Evolutionary conservation across 2,113 vertebrate species (phyloP).

Genomic region (Chinchilla lanigera): DNA sequence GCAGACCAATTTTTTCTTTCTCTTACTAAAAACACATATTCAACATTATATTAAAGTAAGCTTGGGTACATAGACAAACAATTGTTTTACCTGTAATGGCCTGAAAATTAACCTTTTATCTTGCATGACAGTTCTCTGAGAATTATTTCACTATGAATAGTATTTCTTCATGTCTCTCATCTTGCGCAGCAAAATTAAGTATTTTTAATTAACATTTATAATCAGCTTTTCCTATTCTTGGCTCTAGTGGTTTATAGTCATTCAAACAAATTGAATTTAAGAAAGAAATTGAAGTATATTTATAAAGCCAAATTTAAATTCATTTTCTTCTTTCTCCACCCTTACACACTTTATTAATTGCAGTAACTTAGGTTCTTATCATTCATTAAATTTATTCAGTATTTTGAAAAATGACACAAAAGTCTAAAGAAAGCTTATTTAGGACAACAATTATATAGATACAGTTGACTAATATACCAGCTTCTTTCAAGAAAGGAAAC

Average conservation of each 20-base stretch:
- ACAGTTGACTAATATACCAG: not conserved
- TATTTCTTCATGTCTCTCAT: conserved; percentile 61
- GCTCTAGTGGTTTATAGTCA: conserved; percentile 64
- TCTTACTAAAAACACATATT: conserved; percentile 14
- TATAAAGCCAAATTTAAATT: conserved; percentile 57
- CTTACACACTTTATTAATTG: not conserved
- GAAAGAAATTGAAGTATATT: conserved; percentile 52
- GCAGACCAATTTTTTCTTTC: not conserved
- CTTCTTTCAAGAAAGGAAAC: not conserved
- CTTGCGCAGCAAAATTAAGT: conserved; percentile 67
- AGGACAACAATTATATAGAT: not conserved
- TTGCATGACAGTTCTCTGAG: conserved; percentile 55
- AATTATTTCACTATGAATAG: conserved; percentile 56
- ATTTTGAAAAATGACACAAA: not conserved
- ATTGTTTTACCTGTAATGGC: conserved; percentile 24
- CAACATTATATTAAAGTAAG: not conserved
- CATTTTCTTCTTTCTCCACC: conserved; percentile 45
- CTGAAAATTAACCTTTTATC: conserved; percentile 55
- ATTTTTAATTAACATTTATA: conserved; percentile 74
- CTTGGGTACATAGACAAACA: not conserved
- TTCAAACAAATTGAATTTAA: conserved; percentile 76
- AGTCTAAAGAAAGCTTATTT: not conserved
- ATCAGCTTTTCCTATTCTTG: conserved; percentile 68
- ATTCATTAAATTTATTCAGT: conserved; percentile 35
- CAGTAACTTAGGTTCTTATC: not conserved